Base-by-base conservation (phyloP, 2,797 vertebrate genomes). In the Notolepis coatsorum region DNA sequence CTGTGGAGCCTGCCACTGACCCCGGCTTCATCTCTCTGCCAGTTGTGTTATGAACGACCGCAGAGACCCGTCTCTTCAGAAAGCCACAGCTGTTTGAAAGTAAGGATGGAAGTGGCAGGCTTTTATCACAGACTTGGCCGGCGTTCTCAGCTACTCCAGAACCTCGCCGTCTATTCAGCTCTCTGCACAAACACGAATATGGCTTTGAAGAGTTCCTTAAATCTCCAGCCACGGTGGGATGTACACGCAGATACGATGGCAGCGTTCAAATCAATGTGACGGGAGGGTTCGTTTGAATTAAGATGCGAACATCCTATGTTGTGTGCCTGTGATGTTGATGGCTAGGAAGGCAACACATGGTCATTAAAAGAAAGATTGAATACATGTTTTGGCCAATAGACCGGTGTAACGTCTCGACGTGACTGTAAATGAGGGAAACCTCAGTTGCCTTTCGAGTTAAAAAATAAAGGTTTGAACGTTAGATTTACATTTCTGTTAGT, bases 21-120 rank as follows among this genome's bases (percentile, higher is more conserved):
- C 69, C 68, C 51, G 31, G 28, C 63, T 52, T 69, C 41, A 54
- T 60, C 45, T 65, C 28, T 61, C 65, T 50, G 53, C 68, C 46
- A 10, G 50, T 54, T 60, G 28, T 54, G 42, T 62, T 42, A 43
- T 24, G 24, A 70, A 61, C 35, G 76, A 45, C 41, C 45, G 42
- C 35, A 21, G 0, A 52, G 58, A 43, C 30, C 28, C 21, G 45
- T 28, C 33, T 28, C 46, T 28, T 27, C 31, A 49, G 6, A 18
- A 49, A 23, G 23, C 30, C 52, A n/a, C 7, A 33, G 41, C 47
- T 31, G 17, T 27, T 60, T 3, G 12, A 48, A 37, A 51, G 35
- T 37, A 50, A 57, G 47, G 35, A 53, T 25, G 7, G 31, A 54
- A 17, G 24, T 54, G 23, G 2, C 42, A 33, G 28, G 60, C 41